Base-by-base conservation (phyloP, 2,797 vertebrate species). In the Moxostoma hubbsi region DNA sequence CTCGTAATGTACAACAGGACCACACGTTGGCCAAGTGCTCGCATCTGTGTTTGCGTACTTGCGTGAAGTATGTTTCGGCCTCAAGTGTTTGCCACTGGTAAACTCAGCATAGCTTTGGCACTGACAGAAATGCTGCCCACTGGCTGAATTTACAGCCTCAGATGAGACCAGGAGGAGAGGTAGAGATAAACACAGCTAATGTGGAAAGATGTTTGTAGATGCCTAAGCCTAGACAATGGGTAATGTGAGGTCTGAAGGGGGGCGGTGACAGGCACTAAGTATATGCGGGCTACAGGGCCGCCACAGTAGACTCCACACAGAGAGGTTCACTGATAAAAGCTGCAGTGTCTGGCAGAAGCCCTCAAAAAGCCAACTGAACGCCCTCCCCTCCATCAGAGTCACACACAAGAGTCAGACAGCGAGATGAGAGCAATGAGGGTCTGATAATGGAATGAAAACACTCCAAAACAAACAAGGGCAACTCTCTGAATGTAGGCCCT, bases 381-480 rank as follows among this genome's bases (percentile, higher is more conserved):
- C 55, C 82, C 76, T 82, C 77, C 75, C 80, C 75, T 75, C 80
- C 67, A 78, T 81, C 79, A 73, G 77, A 66, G 80, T 80, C 72
- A 81, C 57, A 67, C 78, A 74, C 64, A 62, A 81, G 59, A 79
- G 70, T 83, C 70, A 82, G 79, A 83, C 67, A 77, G 64, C 59
- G 15, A 81, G 79, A 75, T 80, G 80, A 85, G 69, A 74, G 78
- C 75, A 81, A 83, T 67, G 69, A 75, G 66, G 57, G 50, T 71
- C 77, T 75, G 70, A 73, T 83, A 85, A 83, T 86, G 81, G 83
- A 80, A 85, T 83, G 76, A 83, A 86, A 86, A 85, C 81, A 85
- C 66, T 85, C 73, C 82, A 75, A 74, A 83, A 64, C 69, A 85
- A 86, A 83, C 69, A 82, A 73, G 57, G 73, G 80, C 49, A 82